These are phyloP conservation scores for Lophotriccus pileatus DNA, from an alignment of 2,797 vertebrate genomes.

Conservation along the genomic window DNA sequence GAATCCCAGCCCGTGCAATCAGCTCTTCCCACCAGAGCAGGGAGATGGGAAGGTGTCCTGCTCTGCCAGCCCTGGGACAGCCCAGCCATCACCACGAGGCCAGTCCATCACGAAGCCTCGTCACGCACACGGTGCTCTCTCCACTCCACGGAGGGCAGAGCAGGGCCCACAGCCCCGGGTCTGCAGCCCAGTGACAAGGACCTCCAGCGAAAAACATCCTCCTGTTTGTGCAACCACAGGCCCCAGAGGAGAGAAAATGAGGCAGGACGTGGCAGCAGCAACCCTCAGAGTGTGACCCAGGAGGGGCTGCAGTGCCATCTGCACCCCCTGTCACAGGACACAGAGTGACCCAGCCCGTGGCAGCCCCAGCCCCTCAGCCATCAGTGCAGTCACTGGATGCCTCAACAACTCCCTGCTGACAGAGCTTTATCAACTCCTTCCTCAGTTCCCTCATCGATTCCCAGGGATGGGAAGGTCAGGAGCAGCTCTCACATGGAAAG, in stretches of 20 bases:
- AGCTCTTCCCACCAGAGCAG: background rate
- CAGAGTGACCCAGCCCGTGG: background rate
- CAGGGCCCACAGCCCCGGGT: background rate
- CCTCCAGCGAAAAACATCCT: background rate
- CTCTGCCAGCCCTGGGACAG: background rate
- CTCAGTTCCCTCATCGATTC: background rate
- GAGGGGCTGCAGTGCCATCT: background rate
- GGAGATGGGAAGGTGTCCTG: background rate
- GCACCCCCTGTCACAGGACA: background rate
- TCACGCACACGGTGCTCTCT: background rate
- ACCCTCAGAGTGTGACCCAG: background rate
- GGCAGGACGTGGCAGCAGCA: background rate
- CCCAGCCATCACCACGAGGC: background rate
- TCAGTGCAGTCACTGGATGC: fast-evolving
- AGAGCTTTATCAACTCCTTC: background rate
- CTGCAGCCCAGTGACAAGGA: background rate
- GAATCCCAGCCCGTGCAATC: background rate
- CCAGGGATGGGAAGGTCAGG: fast-evolving
- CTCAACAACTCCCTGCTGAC: background rate
- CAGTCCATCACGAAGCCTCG: background rate
- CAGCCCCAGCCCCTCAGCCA: background rate
- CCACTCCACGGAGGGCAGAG: background rate
- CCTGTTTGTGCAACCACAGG: background rate
- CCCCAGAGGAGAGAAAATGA: background rate
- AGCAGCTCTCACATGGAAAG: background rate